These are phyloP conservation scores for Drosophila niveifrons DNA, from an alignment of 2,888 invertebrate genomes.

Conservation along the genomic window DNA sequence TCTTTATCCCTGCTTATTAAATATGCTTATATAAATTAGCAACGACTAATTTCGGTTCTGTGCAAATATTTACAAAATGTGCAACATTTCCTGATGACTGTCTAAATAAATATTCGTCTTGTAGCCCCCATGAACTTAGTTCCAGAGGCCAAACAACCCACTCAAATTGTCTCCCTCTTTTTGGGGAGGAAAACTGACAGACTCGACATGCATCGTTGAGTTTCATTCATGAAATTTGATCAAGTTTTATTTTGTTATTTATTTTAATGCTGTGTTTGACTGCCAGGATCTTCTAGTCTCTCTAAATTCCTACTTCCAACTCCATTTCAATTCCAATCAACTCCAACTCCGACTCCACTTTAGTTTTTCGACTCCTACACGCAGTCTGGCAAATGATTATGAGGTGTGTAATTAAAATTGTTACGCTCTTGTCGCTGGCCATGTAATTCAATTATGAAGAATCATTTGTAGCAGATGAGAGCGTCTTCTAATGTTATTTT, in stretches of 20 bases:
- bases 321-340: background rate
- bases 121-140: slow-evolving; percentile 29
- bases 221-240: slow-evolving; percentile 71
- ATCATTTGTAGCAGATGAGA: slow-evolving; percentile 75
- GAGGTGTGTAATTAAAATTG: slow-evolving; percentile 83
- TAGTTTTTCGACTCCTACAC: slow-evolving; percentile 25
- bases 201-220: slow-evolving; percentile 61
- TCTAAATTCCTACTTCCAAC: slow-evolving; percentile 3
- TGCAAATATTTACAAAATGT: slow-evolving; percentile 32
- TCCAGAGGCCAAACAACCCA: slow-evolving; percentile 29
- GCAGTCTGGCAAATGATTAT: slow-evolving; percentile 76
- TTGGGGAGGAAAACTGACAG: background rate
- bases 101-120: slow-evolving; percentile 61
- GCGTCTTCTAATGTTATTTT: slow-evolving; percentile 73
- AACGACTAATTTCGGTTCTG: slow-evolving; percentile 12
- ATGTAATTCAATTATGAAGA: slow-evolving; percentile 79
- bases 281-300: slow-evolving; percentile 9
- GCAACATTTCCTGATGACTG: slow-evolving; percentile 57
- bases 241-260: slow-evolving; percentile 33
- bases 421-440: slow-evolving; percentile 73
- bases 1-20: background rate
- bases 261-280: background rate
- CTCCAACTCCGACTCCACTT: slow-evolving; percentile 5
- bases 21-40: background rate
- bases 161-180: slow-evolving; percentile 22